Base-by-base conservation (phyloP, 2,113 vertebrate genomes). In the Martes martes region DNA sequence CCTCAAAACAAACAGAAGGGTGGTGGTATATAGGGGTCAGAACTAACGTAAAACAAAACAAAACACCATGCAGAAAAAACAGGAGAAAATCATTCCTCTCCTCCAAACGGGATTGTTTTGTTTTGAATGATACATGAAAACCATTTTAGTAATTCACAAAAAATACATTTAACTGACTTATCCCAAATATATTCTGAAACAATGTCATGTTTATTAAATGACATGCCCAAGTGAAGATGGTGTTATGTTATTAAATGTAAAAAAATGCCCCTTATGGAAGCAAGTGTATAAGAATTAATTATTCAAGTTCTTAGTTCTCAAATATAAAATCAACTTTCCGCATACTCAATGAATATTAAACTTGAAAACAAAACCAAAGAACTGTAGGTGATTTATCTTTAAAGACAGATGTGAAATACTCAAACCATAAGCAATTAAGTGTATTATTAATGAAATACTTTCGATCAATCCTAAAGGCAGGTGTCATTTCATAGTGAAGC, bases 1-100 rank as follows among this genome's bases (percentile, higher is more conserved):
- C 0, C 93, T 96, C 65, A 67, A 79, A 89, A 95, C 61, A 96
- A 57, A 92, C 69, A 76, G 36, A 18, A 80, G 95, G 52, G 73
- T 57, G 52, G 73, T 57, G 47, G 47, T 21, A 57, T 39, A 31
- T 33, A 59, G 36, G 69, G 26, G 14, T 59, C 4, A 59, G 52
- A 45, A 45, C 42, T 74, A 26, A 45, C 0, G 24, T 45, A 36
- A 57, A 55, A 74, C 31, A 33, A n/a, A 67, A 33, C 63, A 67
- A 67, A 33, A 16, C 63, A 67, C 63, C 63, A 50, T 36, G 6
- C 57, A 61, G 57, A 13, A 61, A 55, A 55, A 55, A 55, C 13
- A 42, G 59, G 78, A 74, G 45, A 92, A 42, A 50, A 55, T 24
- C 23, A 21, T 69, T 87, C 92, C 74, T 97, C 91, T 59, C 87